Conservation (phyloP, 2,888 invertebrate genomes). For the Crepidodera aurea region DNA sequence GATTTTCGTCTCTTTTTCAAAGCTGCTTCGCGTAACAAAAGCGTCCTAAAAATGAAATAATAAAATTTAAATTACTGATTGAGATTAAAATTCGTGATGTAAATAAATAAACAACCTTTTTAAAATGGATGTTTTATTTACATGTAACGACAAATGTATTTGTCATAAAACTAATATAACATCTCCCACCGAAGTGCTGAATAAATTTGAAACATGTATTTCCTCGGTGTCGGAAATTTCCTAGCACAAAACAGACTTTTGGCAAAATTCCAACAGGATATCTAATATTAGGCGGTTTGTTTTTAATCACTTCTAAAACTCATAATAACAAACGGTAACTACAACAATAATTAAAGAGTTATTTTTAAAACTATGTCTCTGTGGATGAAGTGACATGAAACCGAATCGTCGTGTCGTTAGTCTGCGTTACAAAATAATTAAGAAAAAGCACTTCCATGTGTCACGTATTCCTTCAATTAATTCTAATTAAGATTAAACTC, state of each 20-base stretch:
- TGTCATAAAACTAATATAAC: conserved; percentile 47
- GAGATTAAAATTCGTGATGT: no score
- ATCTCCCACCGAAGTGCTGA: conserved; percentile 50
- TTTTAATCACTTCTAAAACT: conserved; percentile 56
- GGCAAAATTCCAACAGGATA: conserved; percentile 59
- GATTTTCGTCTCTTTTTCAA: conserved; percentile 62
- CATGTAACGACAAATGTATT: conserved; percentile 41
- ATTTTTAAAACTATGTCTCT: conserved; percentile 41
- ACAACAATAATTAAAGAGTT: conserved; percentile 45
- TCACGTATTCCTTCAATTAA: conserved; percentile 12
- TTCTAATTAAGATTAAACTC: conserved; percentile 7
- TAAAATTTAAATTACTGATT: background rate
- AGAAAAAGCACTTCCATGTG: background rate
- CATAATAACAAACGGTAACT: conserved; percentile 50
- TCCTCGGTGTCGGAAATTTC: conserved; percentile 57
- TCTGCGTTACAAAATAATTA: conserved; percentile 10
- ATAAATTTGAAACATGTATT: conserved; percentile 57
- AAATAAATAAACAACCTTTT: conserved; percentile 15
- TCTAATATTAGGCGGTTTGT: conserved; percentile 60
- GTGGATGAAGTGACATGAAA: conserved; percentile 3
- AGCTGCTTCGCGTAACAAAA: conserved; percentile 63
- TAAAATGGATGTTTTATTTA: conserved; percentile 38
- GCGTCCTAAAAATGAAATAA: conserved; percentile 53
- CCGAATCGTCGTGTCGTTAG: background rate
- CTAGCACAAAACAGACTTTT: conserved; percentile 55